Percentiles rank a stretch among this genome's conserved stretches.
Conservation (phyloP, 1,140 invertebrate genomes). For the Ceratina calcarata region DNA sequence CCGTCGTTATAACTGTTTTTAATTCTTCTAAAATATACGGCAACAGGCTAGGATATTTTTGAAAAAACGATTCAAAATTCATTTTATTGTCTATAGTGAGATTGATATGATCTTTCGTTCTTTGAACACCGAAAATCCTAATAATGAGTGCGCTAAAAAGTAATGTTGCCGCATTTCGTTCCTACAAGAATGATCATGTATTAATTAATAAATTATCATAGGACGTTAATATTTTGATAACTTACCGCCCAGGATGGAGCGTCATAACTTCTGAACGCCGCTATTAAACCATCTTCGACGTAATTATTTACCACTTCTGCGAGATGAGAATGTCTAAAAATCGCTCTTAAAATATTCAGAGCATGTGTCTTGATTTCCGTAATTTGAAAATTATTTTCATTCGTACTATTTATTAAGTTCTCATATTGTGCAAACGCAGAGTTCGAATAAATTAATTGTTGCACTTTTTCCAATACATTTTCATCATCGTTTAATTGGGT, state of each 20-base stretch:
- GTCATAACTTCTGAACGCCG: constrained; percentile 88
- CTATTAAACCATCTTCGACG: constrained; percentile 86
- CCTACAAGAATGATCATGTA: constrained; percentile 77
- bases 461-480: constrained; percentile 55
- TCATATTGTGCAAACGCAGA: constrained; percentile 65
- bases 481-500: constrained; percentile 57
- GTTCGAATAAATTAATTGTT: constrained; percentile 59
- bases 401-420: not conserved
- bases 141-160: constrained; percentile 92
- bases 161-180: constrained; percentile 93
- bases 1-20: constrained; percentile 76
- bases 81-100: constrained; percentile 88
- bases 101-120: constrained; percentile 87
- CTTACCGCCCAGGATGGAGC: constrained; percentile 89
- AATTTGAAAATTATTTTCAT: constrained; percentile 48
- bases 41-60: constrained; percentile 89
- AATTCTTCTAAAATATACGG: constrained; percentile 88
- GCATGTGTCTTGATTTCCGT: constrained; percentile 87
- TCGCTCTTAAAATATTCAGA: constrained; percentile 91
- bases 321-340: constrained; percentile 89
- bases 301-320: constrained; percentile 87
- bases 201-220: not conserved
- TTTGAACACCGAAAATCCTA: constrained; percentile 93
- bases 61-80: constrained; percentile 91
- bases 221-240: constrained; percentile 18